These are phyloP conservation scores for Ferrisia virgata DNA, from an alignment of 2,888 invertebrate genomes.

Conservation along the genomic window DNA sequence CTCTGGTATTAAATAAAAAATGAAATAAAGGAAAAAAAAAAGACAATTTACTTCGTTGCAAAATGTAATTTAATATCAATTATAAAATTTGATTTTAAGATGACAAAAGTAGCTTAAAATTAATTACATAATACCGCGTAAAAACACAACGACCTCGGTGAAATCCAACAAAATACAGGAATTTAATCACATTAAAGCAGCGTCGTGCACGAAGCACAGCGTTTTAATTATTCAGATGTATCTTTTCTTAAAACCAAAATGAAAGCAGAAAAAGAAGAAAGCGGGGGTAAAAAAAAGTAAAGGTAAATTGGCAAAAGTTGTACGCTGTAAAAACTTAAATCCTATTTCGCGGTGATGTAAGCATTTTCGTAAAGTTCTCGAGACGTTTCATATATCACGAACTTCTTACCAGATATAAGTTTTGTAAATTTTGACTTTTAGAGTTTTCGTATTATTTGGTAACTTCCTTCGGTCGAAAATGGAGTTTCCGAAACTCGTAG, in stretches of 20 bases:
- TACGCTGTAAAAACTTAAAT: slow-evolving; percentile 21
- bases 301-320: slow-evolving; percentile 24
- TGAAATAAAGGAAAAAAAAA: too few relatives aligned
- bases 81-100: background rate
- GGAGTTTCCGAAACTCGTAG: background rate
- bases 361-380: slow-evolving; percentile 13
- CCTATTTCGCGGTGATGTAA: slow-evolving; percentile 29
- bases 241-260: slow-evolving; percentile 15
- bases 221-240: slow-evolving; percentile 26
- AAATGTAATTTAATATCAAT: background rate
- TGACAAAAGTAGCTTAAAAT: background rate
- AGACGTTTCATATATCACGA: slow-evolving; percentile 33
- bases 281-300: background rate
- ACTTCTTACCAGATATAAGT: slow-evolving; percentile 30
- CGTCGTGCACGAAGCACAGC: background rate
- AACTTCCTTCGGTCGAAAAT: slow-evolving; percentile 5
- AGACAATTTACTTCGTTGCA: background rate
- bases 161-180: background rate
- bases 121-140: background rate
- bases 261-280: background rate
- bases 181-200: slow-evolving; percentile 12
- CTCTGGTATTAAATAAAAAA: too few relatives aligned
- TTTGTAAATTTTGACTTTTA: slow-evolving; percentile 33
- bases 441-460: slow-evolving; percentile 29
- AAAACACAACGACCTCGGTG: background rate